Evolutionary conservation across 2,113 vertebrate species (phyloP).

Genomic region (Datnioides undecimradiatus): DNA sequence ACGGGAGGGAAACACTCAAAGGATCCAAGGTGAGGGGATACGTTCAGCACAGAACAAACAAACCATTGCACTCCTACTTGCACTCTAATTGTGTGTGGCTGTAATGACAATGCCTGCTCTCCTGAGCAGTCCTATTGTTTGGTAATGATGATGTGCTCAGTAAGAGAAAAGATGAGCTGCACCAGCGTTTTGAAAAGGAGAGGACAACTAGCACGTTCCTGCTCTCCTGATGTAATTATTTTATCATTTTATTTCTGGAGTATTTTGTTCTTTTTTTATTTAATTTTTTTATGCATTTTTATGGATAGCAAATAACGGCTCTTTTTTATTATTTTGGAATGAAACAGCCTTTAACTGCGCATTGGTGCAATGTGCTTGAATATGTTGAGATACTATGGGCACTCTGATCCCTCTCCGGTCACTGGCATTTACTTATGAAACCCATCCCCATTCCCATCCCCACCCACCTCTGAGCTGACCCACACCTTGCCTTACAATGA

Average conservation of each 20-base stretch:
- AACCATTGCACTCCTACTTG: constrained; percentile 84
- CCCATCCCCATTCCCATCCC: constrained; percentile 75
- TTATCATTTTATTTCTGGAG: constrained; percentile 67
- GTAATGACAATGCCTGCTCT: constrained; percentile 82
- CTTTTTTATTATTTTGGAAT: constrained; percentile 71
- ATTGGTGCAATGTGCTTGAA: constrained; percentile 81
- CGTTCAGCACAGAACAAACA: constrained; percentile 87
- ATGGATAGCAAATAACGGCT: constrained; percentile 52
- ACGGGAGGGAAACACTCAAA: constrained; percentile 51
- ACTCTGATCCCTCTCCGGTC: constrained; percentile 84
- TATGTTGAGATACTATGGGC: constrained; percentile 72
- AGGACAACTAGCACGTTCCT: constrained; percentile 73
- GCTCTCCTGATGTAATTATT: constrained; percentile 69
- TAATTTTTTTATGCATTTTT: constrained; percentile 55
- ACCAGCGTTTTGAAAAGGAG: constrained; percentile 73
- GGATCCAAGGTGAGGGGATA: constrained; percentile 76
- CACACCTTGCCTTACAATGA: constrained; percentile 72
- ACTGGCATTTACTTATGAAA: constrained; percentile 88
- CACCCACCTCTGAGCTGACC: constrained; percentile 75
- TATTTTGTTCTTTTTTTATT: constrained; percentile 30
- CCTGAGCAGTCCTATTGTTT: constrained; percentile 81
- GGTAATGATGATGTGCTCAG: constrained; percentile 81
- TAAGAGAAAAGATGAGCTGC: constrained; percentile 74
- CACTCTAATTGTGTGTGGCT: constrained; percentile 85
- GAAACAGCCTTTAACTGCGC: constrained; percentile 71